Base-by-base conservation (phyloP, 2,113 vertebrate species). In the Odontophorus gujanensis region DNA sequence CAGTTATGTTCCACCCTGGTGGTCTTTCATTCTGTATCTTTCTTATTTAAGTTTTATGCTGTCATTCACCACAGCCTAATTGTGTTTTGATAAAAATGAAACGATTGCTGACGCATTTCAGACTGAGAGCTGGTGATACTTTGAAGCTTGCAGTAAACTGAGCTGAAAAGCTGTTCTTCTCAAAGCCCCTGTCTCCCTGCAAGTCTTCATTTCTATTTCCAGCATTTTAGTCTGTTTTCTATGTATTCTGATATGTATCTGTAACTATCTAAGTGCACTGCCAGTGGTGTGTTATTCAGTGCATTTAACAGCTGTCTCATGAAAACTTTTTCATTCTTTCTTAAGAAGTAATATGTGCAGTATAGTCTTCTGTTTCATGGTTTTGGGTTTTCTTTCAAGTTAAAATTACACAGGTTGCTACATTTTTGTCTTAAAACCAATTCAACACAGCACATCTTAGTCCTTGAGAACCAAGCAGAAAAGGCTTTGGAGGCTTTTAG, bases 31-130 rank as follows among this genome's bases (percentile, higher is more conserved):
- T 87, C 87, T 96, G 92, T 97, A 97, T 98, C 98, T 98, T 97
- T 98, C 96, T 95, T 97, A 96, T 97, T 97, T 97, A 96, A 98
- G 97, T 98, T 98, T 98, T 97, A 98, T 98, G 97, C 97, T 98
- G 97, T 98, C 97, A 97, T 98, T 98, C 96, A 97, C 98, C 97
- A 97, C 98, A 98, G 96, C 87, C 96, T 97, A 98, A 98, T 97
- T 98, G 96, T 97, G 97, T 98, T 98, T 98, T 98, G 97, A 97
- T 97, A 97, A 97, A 97, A 98, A 97, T 69, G 93, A 95, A 97
- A 96, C 11, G 92, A 95, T 97, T 97, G 97, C 97, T 98, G 97
- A 98, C 85, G 95, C 97, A 97, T 97, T 98, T 98, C 97, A 97
- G 95, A 85, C 95, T 95, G 95, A 96, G 95, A 97, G 87, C 72